These are phyloP conservation scores for Calliphora vicina DNA, from an alignment of 1,140 invertebrate species.

Conservation along the genomic window DNA sequence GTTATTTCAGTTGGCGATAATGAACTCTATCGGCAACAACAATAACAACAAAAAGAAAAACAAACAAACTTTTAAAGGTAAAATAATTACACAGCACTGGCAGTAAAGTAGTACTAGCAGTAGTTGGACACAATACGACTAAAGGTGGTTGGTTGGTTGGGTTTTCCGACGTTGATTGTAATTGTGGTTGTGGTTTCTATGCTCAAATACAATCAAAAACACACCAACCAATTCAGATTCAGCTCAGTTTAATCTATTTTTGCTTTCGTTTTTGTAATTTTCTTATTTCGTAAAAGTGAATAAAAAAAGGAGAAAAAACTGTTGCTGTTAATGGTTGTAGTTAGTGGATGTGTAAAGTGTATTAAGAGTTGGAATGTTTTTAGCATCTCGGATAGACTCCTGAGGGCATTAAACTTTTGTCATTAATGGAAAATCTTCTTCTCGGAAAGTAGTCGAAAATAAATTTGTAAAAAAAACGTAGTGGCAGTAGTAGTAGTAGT, in stretches of 20 bases:
- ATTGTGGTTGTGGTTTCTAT: background rate
- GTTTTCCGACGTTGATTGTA: too few relatives aligned
- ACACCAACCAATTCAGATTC: background rate
- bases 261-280: background rate
- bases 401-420: slow-evolving; percentile 24
- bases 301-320: slow-evolving; percentile 22
- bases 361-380: background rate
- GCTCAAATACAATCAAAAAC: background rate
- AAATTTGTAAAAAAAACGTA: background rate
- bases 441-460: background rate
- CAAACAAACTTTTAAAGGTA: background rate
- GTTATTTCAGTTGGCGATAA: slow-evolving; percentile 6
- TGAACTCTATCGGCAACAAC: background rate
- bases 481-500: too few relatives aligned
- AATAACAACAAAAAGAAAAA: background rate
- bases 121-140: background rate
- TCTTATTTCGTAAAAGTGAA: background rate
- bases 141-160: too few relatives aligned
- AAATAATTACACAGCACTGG: background rate
- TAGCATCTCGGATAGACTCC: background rate
- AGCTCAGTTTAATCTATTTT: background rate
- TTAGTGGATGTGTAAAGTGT: background rate
- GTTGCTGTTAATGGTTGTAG: background rate
- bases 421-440: background rate
- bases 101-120: too few relatives aligned